Evolutionary conservation across 2,113 vertebrate genomes (phyloP), one percentile per base, ranked within the genome.

Genomic region (Pterophyllum scalare): DNA sequence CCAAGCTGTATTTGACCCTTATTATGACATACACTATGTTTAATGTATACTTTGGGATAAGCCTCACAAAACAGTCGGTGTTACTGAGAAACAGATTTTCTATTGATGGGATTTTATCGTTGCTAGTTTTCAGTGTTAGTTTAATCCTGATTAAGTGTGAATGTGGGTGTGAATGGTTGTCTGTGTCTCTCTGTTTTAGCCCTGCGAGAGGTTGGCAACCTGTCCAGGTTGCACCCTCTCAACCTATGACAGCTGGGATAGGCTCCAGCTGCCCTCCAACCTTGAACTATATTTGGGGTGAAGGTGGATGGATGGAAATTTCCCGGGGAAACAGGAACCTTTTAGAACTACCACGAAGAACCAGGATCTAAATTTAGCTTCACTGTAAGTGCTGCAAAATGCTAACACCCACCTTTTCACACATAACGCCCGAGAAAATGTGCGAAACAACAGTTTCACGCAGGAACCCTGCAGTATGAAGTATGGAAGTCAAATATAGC

Each of bases 401-500:
- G 33, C 17, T 38, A 59, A 64, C 75, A 57, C 58, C 64, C 38
- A 59, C 20, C 58, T 46, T 57, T 43, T 64, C 24, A 74, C 40
- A 79, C 59, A 59, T n/a, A 79, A 80, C 26, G 7, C 62, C 33
- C 20, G 33, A 35, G 35, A 58, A 84, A 78, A 57, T n/a, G 80
- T 2, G 35, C 59, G 59, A 62, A 43, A 31, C n/a, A 15, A 70
- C 31, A 35, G 54, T 65, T 81, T 82, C 74, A 80, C 86, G 88
- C 80, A 62, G n/a, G 52, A 75, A 80, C 64, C 54, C 67, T 61
- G 5, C 31, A 40, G 75, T n/a, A 78, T 31, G 17, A 79, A 43
- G 85, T 64, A 77, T 78, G 65, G 81, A 84, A 77, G 83, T 90
- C 87, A 90, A 93, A 93, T 88, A 85, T 90, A 89, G 92, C 90